Evolutionary conservation across 2,888 invertebrate species (phyloP).

Genomic region (Eremobia ochroleuca): DNA sequence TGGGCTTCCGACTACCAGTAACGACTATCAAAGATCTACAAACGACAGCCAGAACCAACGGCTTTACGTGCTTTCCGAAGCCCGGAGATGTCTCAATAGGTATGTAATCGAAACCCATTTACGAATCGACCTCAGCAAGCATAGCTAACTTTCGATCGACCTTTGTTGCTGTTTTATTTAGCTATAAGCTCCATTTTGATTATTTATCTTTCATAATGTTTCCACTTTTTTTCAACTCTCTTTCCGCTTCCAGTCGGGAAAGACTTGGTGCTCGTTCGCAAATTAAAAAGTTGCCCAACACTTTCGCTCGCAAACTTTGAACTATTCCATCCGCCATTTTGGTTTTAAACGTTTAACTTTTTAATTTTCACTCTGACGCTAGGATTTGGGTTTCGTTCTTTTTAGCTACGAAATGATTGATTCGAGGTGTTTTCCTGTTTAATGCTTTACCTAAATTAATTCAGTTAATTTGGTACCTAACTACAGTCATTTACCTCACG

Average conservation of each 20-base stretch:
- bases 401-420: neutral
- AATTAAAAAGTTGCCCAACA: slow-evolving; percentile 87
- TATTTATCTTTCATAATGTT: neutral
- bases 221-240: slow-evolving; percentile 17
- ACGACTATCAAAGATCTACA: neutral
- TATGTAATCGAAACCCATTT: neutral
- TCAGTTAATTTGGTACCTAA: neutral
- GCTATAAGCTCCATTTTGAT: neutral
- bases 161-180: neutral
- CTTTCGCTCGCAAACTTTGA: slow-evolving; percentile 84
- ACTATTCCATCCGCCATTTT: slow-evolving; percentile 87
- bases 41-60: neutral
- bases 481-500: neutral
- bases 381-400: slow-evolving; percentile 58
- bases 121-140: neutral
- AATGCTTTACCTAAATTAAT: too few species aligned
- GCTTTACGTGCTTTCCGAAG: neutral
- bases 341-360: slow-evolving; percentile 84
- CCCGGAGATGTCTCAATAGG: neutral
- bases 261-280: slow-evolving; percentile 73
- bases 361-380: slow-evolving; percentile 76
- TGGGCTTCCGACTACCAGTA: neutral
- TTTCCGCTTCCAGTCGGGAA: slow-evolving; percentile 61
- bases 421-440: too few species aligned
- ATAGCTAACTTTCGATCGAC: neutral